Percentiles rank a stretch among this genome's conserved stretches.
Evolutionary conservation across 2,113 vertebrate genomes (phyloP).

Genomic region (Burhinus bistriatus): DNA sequence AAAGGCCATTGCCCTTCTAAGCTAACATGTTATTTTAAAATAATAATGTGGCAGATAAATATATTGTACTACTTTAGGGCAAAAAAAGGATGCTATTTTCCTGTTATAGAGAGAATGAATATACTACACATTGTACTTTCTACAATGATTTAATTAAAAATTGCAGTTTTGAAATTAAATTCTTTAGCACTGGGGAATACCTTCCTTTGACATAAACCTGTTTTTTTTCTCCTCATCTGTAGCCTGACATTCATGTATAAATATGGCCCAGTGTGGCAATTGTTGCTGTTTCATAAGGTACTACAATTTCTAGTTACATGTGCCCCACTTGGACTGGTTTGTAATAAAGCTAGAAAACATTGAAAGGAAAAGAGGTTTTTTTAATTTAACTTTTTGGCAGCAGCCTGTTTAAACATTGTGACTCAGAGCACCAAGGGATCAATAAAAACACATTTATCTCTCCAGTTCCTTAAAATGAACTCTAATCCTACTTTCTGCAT

Average conservation of each 20-base stretch:
- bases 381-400: conserved; percentile 23
- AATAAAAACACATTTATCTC: conserved; percentile 59
- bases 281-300: not conserved
- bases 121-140: not conserved
- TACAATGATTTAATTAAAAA: not conserved
- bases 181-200: not conserved
- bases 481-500: conserved; percentile 8
- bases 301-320: not conserved
- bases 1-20: not conserved
- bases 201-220: not conserved
- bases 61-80: not conserved
- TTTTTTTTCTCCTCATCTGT: not conserved
- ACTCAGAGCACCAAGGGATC: conserved; percentile 52
- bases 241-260: not conserved
- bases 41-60: not conserved
- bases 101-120: not conserved
- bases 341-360: conserved; percentile 28
- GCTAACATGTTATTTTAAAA: not conserved
- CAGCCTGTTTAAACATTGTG: not conserved
- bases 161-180: not conserved
- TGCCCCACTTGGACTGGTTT: not conserved
- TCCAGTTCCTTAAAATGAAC: conserved; percentile 24
- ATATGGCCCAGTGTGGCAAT: not conserved
- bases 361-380: not conserved
- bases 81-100: fast-evolving